These are phyloP conservation scores for Zophobas morio DNA, from an alignment of 1,140 invertebrate species.

Conservation along the genomic window DNA sequence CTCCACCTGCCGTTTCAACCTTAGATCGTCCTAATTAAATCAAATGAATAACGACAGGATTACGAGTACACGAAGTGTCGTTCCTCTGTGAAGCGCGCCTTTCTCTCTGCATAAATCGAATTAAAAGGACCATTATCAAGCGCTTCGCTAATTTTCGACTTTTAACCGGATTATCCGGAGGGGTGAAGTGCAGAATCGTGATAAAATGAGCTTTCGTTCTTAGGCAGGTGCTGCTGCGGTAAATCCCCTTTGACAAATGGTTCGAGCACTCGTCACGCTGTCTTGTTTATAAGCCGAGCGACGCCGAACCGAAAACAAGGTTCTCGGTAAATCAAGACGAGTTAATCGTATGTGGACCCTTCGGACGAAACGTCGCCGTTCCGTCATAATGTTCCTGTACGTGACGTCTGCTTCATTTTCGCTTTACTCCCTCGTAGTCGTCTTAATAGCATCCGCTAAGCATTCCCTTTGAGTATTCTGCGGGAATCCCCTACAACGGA, in stretches of 20 bases:
- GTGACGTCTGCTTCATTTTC: background rate
- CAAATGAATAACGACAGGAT: slow-evolving; percentile 22
- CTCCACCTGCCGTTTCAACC: slow-evolving; percentile 11
- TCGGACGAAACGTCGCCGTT: background rate
- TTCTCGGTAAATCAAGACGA: slow-evolving; percentile 27
- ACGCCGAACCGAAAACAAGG: slow-evolving; percentile 23
- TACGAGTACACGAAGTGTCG: background rate
- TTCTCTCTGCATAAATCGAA: slow-evolving; percentile 7
- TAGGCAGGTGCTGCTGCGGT: slow-evolving; percentile 3
- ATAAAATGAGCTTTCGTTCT: background rate
- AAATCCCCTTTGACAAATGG: slow-evolving; percentile 32
- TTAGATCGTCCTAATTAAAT: slow-evolving; percentile 13
- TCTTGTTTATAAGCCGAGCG: slow-evolving; percentile 20
- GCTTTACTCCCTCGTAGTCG: background rate
- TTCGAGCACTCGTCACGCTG: slow-evolving; percentile 4
- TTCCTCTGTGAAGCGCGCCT: background rate
- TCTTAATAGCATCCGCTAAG: slow-evolving; percentile 2
- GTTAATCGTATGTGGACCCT: background rate
- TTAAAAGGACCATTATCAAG: slow-evolving; percentile 29
- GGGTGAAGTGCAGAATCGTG: background rate
- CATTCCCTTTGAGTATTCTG: slow-evolving; percentile 1
- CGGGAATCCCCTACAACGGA: background rate
- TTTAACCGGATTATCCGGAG: slow-evolving; percentile 21
- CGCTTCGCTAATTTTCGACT: slow-evolving; percentile 32
- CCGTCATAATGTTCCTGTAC: background rate